Base-by-base conservation (phyloP, 2,888 invertebrate genomes). In the Palloptera scutellata region DNA sequence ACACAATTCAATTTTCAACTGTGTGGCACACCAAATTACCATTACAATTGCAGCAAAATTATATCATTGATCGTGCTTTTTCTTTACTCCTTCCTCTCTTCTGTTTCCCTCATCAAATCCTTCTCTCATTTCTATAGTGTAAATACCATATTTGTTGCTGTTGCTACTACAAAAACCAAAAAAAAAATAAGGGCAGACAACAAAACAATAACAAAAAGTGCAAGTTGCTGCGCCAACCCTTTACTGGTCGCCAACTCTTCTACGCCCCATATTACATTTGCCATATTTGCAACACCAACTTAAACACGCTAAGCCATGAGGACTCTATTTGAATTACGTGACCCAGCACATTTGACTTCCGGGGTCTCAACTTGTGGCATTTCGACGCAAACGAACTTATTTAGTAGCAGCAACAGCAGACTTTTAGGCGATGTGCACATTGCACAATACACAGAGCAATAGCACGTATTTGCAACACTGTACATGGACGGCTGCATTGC, bases 281-380 rank as follows among this genome's bases (percentile, higher is more conserved):
- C 30, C 30, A 30, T 4, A 30, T 30, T 30, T 30, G 30, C 30
- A 2, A 30, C 30, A 30, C 30, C 30, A 30, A 30, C 30, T 30
- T 6, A 6, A 30, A 30, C 30, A 30, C 30, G 30, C 30, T 30
- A 30, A 59, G 42, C 67, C 63, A 65, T 73, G 69, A 71, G 69
- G 68, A 67, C 66, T 73, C 59, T 69, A 74, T 74, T 74, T 67
- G 70, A 70, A 70, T 68, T 72, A 71, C 74, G 73, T 72, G 73
- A 72, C 72, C 69, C 68, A 71, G 65, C 54, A 52, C 55, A 62
- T 71, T 73, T 68, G 68, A 71, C 69, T 74, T 72, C 70, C 71
- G 68, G 48, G 42, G 62, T 52, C 68, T 68, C 59, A 54, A 62
- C 65, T 62, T 62, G 65, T 59, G 62, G 65, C 61, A 65, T 66